Evolutionary conservation across 2,888 invertebrate species (phyloP).

Genomic region (Macrophya alboannulata): DNA sequence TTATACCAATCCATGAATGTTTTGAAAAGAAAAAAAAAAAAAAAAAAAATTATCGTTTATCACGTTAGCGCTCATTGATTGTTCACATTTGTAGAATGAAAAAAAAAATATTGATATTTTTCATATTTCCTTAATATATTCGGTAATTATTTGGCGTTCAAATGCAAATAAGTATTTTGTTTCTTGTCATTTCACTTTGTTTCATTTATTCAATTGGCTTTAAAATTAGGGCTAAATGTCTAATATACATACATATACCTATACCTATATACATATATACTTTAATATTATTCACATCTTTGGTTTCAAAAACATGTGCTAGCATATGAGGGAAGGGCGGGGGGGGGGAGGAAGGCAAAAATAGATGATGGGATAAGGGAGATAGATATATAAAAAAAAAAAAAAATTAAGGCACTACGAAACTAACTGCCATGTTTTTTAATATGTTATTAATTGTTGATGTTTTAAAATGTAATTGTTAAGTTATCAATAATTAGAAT

Average conservation of each 20-base stretch:
- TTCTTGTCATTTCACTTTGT: neutral
- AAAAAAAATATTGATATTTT: neutral
- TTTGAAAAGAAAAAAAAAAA: neutral
- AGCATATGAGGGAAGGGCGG: neutral
- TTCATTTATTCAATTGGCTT: conserved; percentile 1
- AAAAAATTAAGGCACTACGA: conserved; percentile 50
- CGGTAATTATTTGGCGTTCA: neutral
- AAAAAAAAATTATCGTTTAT: neutral
- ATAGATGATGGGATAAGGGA: conserved; percentile 65
- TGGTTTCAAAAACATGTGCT: conserved; percentile 15
- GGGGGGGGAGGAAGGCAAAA: conserved; percentile 61
- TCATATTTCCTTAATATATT: neutral
- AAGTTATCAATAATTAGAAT: conserved; percentile 64
- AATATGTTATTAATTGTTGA: conserved; percentile 63
- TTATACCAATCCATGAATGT: conserved; percentile 12
- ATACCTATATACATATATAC: neutral
- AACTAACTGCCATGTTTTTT: conserved; percentile 69
- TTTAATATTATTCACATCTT: neutral
- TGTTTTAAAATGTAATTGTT: conserved; percentile 64
- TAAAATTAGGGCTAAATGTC: neutral
- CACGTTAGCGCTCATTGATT: conserved; percentile 19
- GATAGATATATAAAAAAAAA: conserved; percentile 55
- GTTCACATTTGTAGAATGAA: neutral
- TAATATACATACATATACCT: neutral
- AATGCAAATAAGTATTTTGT: conserved; percentile 6